Base-by-base conservation (phyloP, 2,797 vertebrate species). In the Acanthiza pusilla region DNA sequence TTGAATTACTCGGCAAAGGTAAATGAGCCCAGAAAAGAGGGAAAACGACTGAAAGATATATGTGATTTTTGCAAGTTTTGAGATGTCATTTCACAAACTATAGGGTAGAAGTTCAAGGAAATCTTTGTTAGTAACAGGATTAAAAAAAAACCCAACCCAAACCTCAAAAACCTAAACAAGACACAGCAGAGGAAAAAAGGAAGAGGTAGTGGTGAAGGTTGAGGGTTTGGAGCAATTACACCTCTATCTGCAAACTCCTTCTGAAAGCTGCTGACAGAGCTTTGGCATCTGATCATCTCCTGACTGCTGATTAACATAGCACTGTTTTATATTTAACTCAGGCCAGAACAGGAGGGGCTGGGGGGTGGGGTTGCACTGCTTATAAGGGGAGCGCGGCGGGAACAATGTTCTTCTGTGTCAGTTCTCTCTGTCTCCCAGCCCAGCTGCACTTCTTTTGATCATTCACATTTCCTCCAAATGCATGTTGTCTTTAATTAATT, bases 281-380 rank as follows among this genome's bases (percentile, higher is more conserved):
- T 90, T 96, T 97, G 98, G 97, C 97, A 96, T 82, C 80, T 82
- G 77, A 96, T 96, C 96, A 60, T 82, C 94, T 93, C 91, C 91
- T 92, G 47, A 89, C 78, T 97, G 97, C 95, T 98, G 97, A 98
- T 98, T 98, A 98, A 98, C 98, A 96, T 84, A 95, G 89, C 73
- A 77, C 97, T 97, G 97, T 97, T 98, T 97, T 97, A 98, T 98
- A 98, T 98, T 98, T 99, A 99, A 99, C 98, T 97, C 87, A 54
- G 97, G 89, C 95, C 86, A 54, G 95, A 62, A 91, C 95, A 83
- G 95, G 89, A 94, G 96, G 96, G 96, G 96, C 63, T 78, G 90
- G 93, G 93, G 90, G 93, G 93, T 82, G 96, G 93, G 74, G 95
- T 72, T 94, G 82, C 0, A 1, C 29, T 58, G 91, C 89, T 98